Percentiles rank a stretch among this genome's conserved stretches.
Conservation (phyloP, 30 jellyfish, hydroid and myxozoan species). For the Aurelia aurita region DNA sequence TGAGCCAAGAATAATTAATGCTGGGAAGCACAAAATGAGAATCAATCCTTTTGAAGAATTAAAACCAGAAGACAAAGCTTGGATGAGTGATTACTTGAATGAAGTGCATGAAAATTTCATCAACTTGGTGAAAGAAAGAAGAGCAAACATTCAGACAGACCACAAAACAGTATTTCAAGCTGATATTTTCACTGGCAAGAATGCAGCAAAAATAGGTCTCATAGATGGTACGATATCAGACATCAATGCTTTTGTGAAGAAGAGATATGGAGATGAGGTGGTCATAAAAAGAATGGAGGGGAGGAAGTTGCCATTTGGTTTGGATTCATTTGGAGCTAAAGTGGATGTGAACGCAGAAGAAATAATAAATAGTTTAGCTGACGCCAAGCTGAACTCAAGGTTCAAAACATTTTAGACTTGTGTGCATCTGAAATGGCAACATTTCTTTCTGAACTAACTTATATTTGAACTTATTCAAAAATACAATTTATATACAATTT, state of each 20-base stretch:
- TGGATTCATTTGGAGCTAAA: conserved; percentile 11
- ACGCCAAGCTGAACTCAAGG: conserved; percentile 6
- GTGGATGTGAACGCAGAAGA: conserved; percentile 20
- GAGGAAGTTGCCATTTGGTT: conserved; percentile 44
- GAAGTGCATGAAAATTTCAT: conserved; percentile 73
- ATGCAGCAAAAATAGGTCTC: conserved; percentile 79
- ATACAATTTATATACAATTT: too few species aligned
- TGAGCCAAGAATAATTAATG: conserved; percentile 74
- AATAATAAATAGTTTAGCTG: conserved; percentile 21
- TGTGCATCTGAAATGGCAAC: too few species aligned
- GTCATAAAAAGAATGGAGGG: conserved; percentile 33
- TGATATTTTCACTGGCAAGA: conserved; percentile 66
- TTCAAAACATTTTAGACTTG: too few species aligned
- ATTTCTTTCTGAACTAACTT: too few species aligned
- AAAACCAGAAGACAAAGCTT: conserved; percentile 67
- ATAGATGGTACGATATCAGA: conserved; percentile 80
- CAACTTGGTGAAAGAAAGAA: conserved; percentile 70
- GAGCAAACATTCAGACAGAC: conserved; percentile 55
- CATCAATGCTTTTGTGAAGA: conserved; percentile 31
- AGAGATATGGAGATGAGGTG: conserved; percentile 67
- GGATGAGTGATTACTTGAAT: conserved; percentile 46
- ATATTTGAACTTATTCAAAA: too few species aligned
- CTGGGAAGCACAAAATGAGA: conserved; percentile 84
- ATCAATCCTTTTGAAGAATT: conserved; percentile 76
- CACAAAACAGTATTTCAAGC: conserved; percentile 85